phyloP scores from a whole-genome alignment of 1,140 invertebrate genomes.

The Mizuhopecten yessoensis region DNA sequence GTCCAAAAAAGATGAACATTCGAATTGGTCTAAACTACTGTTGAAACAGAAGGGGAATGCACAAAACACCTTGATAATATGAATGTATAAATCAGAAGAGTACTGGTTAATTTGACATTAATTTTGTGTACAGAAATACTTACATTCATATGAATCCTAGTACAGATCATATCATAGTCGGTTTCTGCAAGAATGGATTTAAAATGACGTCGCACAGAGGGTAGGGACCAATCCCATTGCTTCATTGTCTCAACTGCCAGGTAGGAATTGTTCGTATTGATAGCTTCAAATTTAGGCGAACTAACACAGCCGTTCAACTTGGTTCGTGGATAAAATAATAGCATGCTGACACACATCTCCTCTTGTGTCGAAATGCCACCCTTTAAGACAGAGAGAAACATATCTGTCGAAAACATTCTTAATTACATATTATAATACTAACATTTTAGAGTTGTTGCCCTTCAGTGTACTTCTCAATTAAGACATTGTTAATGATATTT shows the following conservation, averaged over 20 bases:
- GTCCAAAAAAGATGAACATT: too few species aligned
- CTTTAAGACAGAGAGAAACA: constrained; percentile 22
- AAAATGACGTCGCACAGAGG: neutral
- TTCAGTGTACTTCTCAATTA: too few species aligned
- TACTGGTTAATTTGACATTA: too few species aligned
- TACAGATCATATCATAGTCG: neutral
- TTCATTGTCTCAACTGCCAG: neutral
- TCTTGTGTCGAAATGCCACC: constrained; percentile 60
- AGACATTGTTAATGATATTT: too few species aligned
- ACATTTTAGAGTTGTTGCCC: too few species aligned
- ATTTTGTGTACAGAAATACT: too few species aligned
- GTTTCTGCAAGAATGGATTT: neutral
- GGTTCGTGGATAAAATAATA: constrained; percentile 61
- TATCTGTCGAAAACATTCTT: too few species aligned
- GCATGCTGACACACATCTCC: constrained; percentile 61
- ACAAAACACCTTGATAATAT: too few species aligned
- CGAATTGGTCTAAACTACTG: too few species aligned
- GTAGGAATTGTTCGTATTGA: neutral
- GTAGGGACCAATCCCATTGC: neutral
- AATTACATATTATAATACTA: too few species aligned
- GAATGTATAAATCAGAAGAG: too few species aligned
- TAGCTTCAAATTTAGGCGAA: constrained; percentile 34
- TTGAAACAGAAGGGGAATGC: too few species aligned
- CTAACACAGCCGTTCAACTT: constrained; percentile 50
- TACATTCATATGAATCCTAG: neutral